Evolutionary conservation across 2,797 vertebrate species (phyloP).

Genomic region (Gouania willdenowi): DNA sequence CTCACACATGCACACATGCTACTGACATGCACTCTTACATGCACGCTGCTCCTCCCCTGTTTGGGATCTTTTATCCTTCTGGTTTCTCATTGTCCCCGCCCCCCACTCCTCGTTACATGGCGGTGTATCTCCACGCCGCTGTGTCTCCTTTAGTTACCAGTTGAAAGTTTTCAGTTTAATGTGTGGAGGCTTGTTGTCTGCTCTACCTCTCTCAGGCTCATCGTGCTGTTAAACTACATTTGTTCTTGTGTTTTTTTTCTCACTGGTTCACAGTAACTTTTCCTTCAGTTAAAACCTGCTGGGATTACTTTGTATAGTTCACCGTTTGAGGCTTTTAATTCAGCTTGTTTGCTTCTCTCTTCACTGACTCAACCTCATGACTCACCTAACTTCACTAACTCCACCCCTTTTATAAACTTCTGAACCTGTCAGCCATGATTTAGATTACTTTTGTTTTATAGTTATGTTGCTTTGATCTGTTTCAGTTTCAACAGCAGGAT

Average conservation of each 20-base stretch:
- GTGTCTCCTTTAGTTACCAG: constrained; percentile 11
- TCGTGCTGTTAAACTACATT: constrained; percentile 2
- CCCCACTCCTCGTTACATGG: constrained; percentile 1
- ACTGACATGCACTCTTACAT: constrained; percentile 16
- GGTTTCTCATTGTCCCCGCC: constrained; percentile 14
- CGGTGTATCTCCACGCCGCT: constrained; percentile 1
- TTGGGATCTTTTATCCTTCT: constrained; percentile 24
- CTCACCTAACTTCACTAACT: not conserved
- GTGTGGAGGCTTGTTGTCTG: constrained; percentile 13
- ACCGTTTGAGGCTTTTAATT: constrained; percentile 9
- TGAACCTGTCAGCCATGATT: not conserved
- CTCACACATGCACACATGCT: constrained; percentile 24
- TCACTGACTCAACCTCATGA: not conserved
- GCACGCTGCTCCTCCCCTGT: constrained; percentile 12
- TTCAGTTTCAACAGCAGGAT: too few species aligned
- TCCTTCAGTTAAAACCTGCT: constrained; percentile 5
- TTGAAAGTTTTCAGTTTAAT: constrained; percentile 17
- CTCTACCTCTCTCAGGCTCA: constrained; percentile 9
- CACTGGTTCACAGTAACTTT: constrained; percentile 12
- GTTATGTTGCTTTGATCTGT: too few species aligned
- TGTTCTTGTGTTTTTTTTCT: not conserved
- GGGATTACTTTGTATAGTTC: constrained; percentile 19
- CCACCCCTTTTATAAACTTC: not conserved
- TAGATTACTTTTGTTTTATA: not conserved
- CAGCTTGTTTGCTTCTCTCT: constrained; percentile 12